Evolutionary conservation across 2,797 vertebrate species (phyloP).

Genomic region (Acanthornis magna): DNA sequence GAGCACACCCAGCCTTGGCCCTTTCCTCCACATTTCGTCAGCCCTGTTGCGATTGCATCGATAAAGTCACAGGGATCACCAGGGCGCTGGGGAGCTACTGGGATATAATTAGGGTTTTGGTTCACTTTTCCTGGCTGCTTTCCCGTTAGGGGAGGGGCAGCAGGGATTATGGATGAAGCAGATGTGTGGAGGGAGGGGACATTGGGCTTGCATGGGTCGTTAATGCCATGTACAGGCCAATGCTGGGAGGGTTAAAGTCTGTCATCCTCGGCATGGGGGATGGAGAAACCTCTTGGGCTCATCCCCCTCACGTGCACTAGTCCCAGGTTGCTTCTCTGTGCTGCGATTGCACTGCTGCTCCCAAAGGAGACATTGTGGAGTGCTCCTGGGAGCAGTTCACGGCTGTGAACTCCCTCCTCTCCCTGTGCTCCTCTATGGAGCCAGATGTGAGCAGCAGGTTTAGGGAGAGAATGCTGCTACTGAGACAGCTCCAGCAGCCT

Average conservation of each 20-base stretch:
- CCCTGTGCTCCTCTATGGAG: neutral
- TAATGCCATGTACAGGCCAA: neutral
- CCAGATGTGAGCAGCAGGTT: neutral
- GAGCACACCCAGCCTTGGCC: neutral
- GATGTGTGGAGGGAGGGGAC: constrained; percentile 37
- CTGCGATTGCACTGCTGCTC: neutral
- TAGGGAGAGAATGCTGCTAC: neutral
- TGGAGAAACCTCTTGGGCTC: neutral
- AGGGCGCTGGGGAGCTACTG: neutral
- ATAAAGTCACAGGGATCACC: neutral
- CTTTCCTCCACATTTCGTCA: neutral
- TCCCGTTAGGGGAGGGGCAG: constrained; percentile 4
- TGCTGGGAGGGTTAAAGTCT: neutral
- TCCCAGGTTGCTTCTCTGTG: neutral
- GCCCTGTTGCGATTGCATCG: neutral
- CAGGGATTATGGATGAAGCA: constrained; percentile 26
- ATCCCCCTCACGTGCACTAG: neutral
- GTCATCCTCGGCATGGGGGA: neutral
- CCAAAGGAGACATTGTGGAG: neutral
- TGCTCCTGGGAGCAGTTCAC: neutral
- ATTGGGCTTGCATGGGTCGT: neutral
- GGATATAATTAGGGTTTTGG: constrained; percentile 48
- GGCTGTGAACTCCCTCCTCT: neutral
- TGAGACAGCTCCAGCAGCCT: neutral
- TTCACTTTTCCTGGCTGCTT: constrained; percentile 48